These are phyloP conservation scores for Erannis defoliaria DNA, from an alignment of 2,888 invertebrate genomes.

Conservation along the genomic window DNA sequence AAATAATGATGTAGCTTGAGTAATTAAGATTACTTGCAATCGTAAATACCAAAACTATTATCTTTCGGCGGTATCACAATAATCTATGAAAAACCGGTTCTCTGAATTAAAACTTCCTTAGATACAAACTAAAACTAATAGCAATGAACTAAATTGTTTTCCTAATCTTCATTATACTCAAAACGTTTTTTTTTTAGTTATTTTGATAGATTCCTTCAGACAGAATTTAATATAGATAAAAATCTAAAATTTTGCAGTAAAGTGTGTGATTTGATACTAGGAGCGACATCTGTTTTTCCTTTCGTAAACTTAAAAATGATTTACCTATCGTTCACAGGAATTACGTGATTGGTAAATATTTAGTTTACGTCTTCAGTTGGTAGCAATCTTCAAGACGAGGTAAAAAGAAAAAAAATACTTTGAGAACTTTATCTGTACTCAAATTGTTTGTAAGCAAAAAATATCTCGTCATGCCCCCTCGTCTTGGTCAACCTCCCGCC, in stretches of 20 bases:
- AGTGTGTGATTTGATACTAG: slow-evolving; percentile 21
- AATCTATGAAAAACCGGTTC: slow-evolving; percentile 8
- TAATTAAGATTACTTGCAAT: slow-evolving; percentile 7
- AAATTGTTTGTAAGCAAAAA: too few species aligned
- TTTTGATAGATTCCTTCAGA: too few species aligned
- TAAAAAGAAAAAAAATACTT: neutral
- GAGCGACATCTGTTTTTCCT: slow-evolving; percentile 54
- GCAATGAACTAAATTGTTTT: neutral
- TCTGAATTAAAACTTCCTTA: slow-evolving; percentile 4
- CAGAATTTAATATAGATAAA: neutral
- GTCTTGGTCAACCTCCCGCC: too few species aligned
- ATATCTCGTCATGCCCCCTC: too few species aligned
- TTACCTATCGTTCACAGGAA: neutral
- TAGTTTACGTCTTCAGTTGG: too few species aligned
- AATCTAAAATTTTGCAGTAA: neutral
- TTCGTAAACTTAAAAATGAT: neutral
- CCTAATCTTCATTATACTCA: too few species aligned
- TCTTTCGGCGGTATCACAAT: neutral
- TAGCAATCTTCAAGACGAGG: neutral
- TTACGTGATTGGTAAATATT: neutral
- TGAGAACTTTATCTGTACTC: too few species aligned
- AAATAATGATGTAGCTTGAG: neutral
- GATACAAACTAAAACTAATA: neutral
- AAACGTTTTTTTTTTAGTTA: too few species aligned
- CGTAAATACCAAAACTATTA: neutral